A percentile compares a stretch with the other conserved stretches of the same genome.
Evolutionary conservation across 2,888 invertebrate genomes (phyloP).

Genomic region (Zeuzera pyrina): DNA sequence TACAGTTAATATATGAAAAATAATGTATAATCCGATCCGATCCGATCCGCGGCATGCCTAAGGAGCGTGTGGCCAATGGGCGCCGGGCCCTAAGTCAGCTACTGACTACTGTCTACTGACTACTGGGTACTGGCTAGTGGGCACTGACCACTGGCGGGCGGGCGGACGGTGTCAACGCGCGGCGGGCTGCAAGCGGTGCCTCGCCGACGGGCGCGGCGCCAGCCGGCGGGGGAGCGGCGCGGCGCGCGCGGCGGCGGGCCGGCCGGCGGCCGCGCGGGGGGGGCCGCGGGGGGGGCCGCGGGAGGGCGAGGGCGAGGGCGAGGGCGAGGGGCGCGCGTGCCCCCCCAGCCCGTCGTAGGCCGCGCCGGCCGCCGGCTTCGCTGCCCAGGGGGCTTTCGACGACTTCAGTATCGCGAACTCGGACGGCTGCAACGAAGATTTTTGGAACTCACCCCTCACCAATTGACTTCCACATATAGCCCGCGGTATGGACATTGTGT

Average conservation of each 20-base stretch:
- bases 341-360: constrained; percentile 48
- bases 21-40: too few relatives aligned
- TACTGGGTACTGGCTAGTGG: too few relatives aligned
- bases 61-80: too few relatives aligned
- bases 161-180: background rate
- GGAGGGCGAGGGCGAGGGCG: constrained; percentile 2
- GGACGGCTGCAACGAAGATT: constrained; percentile 8
- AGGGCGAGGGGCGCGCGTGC: constrained; percentile 34
- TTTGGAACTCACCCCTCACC: too few relatives aligned
- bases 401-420: constrained; percentile 14
- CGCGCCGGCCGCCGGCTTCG: constrained; percentile 5
- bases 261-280: background rate
- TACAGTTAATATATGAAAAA: too few relatives aligned
- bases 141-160: too few relatives aligned
- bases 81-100: too few relatives aligned
- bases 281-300: constrained; percentile 1
- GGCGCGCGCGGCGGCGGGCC: background rate
- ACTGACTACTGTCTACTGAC: too few relatives aligned
- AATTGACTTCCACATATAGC: too few relatives aligned
- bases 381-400: background rate
- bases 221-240: constrained; percentile 3
- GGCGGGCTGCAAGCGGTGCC: background rate
- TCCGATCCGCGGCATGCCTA: too few relatives aligned
- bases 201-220: background rate
- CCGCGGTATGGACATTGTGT: too few relatives aligned